These are phyloP conservation scores for Eremobia ochroleuca DNA, from an alignment of 2,888 invertebrate species.

Conservation along the genomic window DNA sequence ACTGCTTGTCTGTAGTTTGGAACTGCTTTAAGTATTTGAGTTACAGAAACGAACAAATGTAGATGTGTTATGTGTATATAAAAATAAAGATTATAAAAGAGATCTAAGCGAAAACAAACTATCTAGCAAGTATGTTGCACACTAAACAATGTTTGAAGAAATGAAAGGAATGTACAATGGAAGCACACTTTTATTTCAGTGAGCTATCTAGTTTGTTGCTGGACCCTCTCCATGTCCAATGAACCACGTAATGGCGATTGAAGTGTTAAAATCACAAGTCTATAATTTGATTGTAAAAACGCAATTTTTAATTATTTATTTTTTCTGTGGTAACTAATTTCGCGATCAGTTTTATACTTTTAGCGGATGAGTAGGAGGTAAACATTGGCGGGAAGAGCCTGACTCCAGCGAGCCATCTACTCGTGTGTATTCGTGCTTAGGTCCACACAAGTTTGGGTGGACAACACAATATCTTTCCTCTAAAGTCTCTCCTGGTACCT, in stretches of 20 bases:
- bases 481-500: not conserved
- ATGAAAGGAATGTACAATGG: not conserved
- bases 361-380: not conserved
- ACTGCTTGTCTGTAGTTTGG: conserved; percentile 45
- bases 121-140: not conserved
- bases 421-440: not conserved
- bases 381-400: not conserved
- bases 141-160: not conserved
- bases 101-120: not conserved
- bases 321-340: not conserved
- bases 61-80: not conserved
- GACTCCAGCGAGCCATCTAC: not conserved
- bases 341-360: not conserved
- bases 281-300: not conserved
- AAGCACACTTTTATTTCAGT: not conserved
- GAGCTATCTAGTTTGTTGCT: not conserved
- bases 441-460: not conserved
- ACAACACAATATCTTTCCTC: not conserved
- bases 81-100: not conserved
- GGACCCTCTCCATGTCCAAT: not conserved
- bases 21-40: conserved; percentile 7
- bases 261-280: no score
- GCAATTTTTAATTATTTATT: not conserved
- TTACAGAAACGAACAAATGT: not conserved
- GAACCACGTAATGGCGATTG: no score